Conservation (phyloP, 1,140 invertebrate genomes). For the Formica exsecta region DNA sequence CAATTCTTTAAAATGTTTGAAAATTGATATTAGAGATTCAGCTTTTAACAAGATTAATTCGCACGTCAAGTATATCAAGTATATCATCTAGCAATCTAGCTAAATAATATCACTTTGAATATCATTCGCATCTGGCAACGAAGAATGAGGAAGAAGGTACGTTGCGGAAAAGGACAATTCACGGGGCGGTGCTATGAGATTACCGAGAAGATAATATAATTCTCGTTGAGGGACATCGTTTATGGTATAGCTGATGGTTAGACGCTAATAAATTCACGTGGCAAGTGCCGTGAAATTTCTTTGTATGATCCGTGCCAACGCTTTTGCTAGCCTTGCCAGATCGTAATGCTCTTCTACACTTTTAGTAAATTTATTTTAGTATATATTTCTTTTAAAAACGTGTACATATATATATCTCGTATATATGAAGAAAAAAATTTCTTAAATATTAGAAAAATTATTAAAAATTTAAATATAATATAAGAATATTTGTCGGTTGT, state of each 20-base stretch:
- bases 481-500: neutral
- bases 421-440: neutral
- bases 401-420: neutral
- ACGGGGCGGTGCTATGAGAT: conserved; percentile 18
- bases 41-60: conserved; percentile 1
- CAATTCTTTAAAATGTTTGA: neutral
- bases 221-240: conserved; percentile 37
- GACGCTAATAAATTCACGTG: conserved; percentile 76
- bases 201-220: conserved; percentile 43
- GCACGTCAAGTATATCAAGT: neutral
- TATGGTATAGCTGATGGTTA: conserved; percentile 66
- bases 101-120: conserved; percentile 22
- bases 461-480: neutral
- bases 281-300: conserved; percentile 79
- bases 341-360: conserved; percentile 23
- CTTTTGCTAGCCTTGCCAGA: conserved; percentile 26
- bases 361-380: conserved; percentile 45
- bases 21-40: neutral
- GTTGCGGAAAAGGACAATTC: conserved; percentile 48
- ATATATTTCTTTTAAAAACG: neutral
- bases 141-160: conserved; percentile 19
- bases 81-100: neutral
- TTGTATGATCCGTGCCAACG: conserved; percentile 70
- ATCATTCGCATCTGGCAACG: neutral
- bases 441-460: neutral